Evolutionary conservation across 2,888 invertebrate species (phyloP).

Genomic region (Parochlus steinenii): DNA sequence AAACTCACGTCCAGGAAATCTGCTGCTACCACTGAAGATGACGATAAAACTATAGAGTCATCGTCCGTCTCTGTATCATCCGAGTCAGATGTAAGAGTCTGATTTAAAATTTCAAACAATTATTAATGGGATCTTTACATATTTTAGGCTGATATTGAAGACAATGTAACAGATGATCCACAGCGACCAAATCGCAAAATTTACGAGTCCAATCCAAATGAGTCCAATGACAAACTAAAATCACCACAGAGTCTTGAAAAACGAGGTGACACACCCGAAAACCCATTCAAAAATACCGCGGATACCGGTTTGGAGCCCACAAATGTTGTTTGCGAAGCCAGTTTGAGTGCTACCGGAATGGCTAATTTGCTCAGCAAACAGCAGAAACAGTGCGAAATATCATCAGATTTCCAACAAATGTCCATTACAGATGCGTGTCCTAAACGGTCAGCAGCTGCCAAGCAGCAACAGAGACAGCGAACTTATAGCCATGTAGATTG

Average conservation of each 20-base stretch:
- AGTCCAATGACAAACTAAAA: slow-evolving; percentile 21
- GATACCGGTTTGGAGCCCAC: slow-evolving; percentile 20
- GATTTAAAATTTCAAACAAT: slow-evolving; percentile 18
- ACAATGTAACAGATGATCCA: slow-evolving; percentile 46
- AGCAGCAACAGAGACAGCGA: slow-evolving; percentile 21
- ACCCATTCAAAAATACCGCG: slow-evolving; percentile 37
- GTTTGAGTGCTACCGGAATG: slow-evolving; percentile 19
- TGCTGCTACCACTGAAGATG: neutral
- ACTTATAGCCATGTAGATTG: slow-evolving; percentile 30
- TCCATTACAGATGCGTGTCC: no score
- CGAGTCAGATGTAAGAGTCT: slow-evolving; percentile 2
- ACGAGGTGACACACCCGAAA: slow-evolving; percentile 38
- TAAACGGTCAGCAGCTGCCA: slow-evolving; percentile 17
- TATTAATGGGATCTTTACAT: slow-evolving; percentile 32
- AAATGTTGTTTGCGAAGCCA: slow-evolving; percentile 22
- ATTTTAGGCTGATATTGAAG: slow-evolving; percentile 69
- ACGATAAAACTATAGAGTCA: neutral
- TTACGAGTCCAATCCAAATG: slow-evolving; percentile 22
- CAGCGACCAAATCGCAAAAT: slow-evolving; percentile 15
- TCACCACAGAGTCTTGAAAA: slow-evolving; percentile 30
- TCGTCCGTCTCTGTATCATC: neutral
- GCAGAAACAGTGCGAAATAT: neutral
- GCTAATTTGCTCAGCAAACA: slow-evolving; percentile 1
- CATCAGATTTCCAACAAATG: no score
- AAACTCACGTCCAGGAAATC: slow-evolving; percentile 13